phyloP scores from a whole-genome alignment of 2,888 invertebrate species.

The Aphidius colemani region DNA sequence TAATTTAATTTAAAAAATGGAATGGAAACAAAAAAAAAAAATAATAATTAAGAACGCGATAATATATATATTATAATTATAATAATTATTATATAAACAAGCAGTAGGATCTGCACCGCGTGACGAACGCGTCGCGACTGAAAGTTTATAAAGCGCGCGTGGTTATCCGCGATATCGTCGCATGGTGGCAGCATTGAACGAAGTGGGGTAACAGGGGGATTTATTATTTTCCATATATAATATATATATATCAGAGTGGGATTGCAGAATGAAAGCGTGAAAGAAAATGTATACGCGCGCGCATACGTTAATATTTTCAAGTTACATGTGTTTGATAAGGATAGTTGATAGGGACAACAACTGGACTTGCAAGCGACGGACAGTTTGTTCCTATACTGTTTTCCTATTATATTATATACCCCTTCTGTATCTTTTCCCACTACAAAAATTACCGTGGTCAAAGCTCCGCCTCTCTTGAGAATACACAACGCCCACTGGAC shows the following conservation, averaged over 20 bases:
- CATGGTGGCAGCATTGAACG: slow-evolving; percentile 35
- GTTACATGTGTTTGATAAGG: slow-evolving; percentile 42
- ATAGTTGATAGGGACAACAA: neutral
- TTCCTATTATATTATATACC: slow-evolving; percentile 16
- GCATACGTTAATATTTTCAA: slow-evolving; percentile 32
- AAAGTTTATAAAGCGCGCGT: slow-evolving; percentile 51
- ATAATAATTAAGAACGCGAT: slow-evolving; percentile 1
- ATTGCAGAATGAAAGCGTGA: slow-evolving; percentile 29
- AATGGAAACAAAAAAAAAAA: slow-evolving; percentile 15
- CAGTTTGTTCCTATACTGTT: too few relatives aligned
- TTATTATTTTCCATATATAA: too few relatives aligned
- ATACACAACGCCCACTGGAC: slow-evolving; percentile 46
- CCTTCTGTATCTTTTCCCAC: slow-evolving; percentile 46
- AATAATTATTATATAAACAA: slow-evolving; percentile 26
- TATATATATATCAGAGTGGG: slow-evolving; percentile 35
- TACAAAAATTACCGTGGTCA: slow-evolving; percentile 17
- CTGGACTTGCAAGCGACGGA: slow-evolving; percentile 31
- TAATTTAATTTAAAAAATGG: slow-evolving; percentile 7
- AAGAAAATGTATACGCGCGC: slow-evolving; percentile 28
- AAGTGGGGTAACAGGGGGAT: slow-evolving; percentile 30
- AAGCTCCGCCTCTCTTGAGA: slow-evolving; percentile 29
- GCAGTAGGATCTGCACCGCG: slow-evolving; percentile 53
- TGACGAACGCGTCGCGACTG: slow-evolving; percentile 61
- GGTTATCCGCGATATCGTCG: slow-evolving; percentile 45
- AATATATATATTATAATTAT: neutral